A percentile compares a stretch with the other conserved stretches of the same genome.
Conservation (phyloP, 2,113 vertebrate species). For the Ptyas mucosa region DNA sequence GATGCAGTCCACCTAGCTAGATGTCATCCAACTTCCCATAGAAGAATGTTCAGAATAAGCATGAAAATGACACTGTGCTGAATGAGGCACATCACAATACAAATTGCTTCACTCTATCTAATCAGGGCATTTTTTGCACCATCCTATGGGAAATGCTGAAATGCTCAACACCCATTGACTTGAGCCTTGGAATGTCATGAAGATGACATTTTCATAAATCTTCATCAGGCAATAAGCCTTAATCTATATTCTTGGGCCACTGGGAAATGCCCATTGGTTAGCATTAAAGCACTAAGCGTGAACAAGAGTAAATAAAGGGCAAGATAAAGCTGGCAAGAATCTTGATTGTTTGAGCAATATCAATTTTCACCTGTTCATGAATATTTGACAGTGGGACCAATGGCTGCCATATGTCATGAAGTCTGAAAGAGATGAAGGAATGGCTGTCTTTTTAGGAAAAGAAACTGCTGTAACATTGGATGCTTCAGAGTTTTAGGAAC, state of each 20-base stretch:
- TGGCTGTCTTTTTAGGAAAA: neutral
- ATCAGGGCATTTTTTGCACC: conserved; percentile 8
- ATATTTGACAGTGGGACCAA: neutral
- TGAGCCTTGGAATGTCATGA: conserved; percentile 28
- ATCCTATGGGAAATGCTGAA: conserved; percentile 5
- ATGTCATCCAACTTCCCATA: neutral
- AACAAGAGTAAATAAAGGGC: conserved; percentile 20
- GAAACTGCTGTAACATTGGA: too few species aligned
- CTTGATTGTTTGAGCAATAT: neutral
- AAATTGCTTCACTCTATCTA: conserved; percentile 10
- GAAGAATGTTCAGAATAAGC: neutral
- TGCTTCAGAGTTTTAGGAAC: neutral
- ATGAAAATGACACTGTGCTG: conserved; percentile 17
- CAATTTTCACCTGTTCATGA: neutral
- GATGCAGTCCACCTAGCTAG: neutral
- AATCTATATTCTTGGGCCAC: conserved; percentile 24
- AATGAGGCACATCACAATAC: neutral
- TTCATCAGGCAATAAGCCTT: conserved; percentile 43
- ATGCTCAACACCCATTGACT: conserved; percentile 18
- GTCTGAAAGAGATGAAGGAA: neutral
- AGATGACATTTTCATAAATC: conserved; percentile 51
- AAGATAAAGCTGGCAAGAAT: neutral
- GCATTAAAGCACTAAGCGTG: conserved; percentile 4
- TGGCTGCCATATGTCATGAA: neutral
- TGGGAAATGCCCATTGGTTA: conserved; percentile 31